Base-by-base conservation (phyloP, 2,888 invertebrate species). In the Blastobasis adustella region DNA sequence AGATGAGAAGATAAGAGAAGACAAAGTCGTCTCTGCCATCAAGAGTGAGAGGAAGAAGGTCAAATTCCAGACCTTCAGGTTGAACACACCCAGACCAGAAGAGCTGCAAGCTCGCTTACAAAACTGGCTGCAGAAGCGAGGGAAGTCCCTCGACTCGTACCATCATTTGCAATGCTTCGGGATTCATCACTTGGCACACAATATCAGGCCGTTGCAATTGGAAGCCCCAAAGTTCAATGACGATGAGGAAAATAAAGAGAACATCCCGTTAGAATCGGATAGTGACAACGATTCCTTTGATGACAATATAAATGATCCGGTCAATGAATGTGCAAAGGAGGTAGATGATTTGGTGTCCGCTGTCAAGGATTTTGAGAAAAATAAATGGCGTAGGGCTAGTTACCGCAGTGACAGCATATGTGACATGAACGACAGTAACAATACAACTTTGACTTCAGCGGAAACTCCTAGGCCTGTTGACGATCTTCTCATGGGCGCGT, bases 81-180 rank as follows among this genome's bases (percentile, higher is more conserved):
- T 76, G 6, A 85, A 83, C 51, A 85, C 87, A 2, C 88, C 88
- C 0, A 73, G 60, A 46, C 79, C 79, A 0, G 77, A 77, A 23
- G 90, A 90, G 51, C 51, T 90, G 10, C 83, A 82, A 54, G 54
- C 68, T 0, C 71, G 82, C 49, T 63, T 91, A 10, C 82, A 84
- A 48, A 72, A 79, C 0, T 91, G 91, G 91, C 66, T 91, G 5
- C 71, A 80, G 45, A 89, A 88, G 54, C 71, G 79, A 10, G 90
- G 90, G 0, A 90, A 90, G 59, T 79, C 85, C 0, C 47, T 89
- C 0, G 75, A 82, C 46, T 76, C 82, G 0, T 91, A 82, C 60
- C 88, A 87, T 9, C 90, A 91, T 63, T 69, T 91, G 40, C 89
- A 90, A 63, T 90, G 90, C 60, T 91, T 91, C 41, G 89, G 87